Evolutionary conservation across 2,888 invertebrate genomes (phyloP).

Genomic region (Sympetrum striolatum): DNA sequence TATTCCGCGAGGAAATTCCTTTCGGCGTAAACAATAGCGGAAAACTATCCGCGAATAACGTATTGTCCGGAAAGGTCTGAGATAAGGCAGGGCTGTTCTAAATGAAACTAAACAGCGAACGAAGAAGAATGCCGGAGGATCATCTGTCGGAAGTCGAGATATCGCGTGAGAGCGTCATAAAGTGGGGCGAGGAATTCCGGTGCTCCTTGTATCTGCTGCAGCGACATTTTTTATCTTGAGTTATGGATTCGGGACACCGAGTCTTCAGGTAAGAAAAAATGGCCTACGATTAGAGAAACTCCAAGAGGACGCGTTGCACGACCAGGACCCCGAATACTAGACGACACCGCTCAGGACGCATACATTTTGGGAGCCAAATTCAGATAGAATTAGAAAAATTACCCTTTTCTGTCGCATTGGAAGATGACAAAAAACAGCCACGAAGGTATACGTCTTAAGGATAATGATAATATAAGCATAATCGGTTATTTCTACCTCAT

Average conservation of each 20-base stretch:
- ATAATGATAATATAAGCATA: too few relatives aligned
- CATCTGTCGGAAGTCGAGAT: not conserved
- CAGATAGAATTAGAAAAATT: too few relatives aligned
- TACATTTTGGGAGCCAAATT: too few relatives aligned
- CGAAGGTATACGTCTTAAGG: too few relatives aligned
- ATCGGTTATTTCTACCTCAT: too few relatives aligned
- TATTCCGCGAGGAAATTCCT: not conserved
- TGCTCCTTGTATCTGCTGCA: not conserved
- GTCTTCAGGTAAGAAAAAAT: not conserved
- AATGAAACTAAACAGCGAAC: not conserved
- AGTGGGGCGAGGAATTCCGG: not conserved
- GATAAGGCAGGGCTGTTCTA: not conserved
- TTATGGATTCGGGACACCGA: not conserved
- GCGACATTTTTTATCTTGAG: not conserved
- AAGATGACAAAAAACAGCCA: too few relatives aligned
- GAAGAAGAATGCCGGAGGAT: not conserved
- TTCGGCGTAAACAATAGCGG: too few relatives aligned
- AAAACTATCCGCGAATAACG: not conserved
- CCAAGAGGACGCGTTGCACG: not conserved
- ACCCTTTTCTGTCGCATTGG: too few relatives aligned
- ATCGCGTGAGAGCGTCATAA: not conserved
- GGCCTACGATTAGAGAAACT: not conserved
- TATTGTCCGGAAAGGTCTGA: not conserved
- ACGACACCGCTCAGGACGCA: too few relatives aligned
- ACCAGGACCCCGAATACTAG: not conserved